Conservation (phyloP, 30 jellyfish, hydroid and myxozoan species). For the Hydractinia echinata region DNA sequence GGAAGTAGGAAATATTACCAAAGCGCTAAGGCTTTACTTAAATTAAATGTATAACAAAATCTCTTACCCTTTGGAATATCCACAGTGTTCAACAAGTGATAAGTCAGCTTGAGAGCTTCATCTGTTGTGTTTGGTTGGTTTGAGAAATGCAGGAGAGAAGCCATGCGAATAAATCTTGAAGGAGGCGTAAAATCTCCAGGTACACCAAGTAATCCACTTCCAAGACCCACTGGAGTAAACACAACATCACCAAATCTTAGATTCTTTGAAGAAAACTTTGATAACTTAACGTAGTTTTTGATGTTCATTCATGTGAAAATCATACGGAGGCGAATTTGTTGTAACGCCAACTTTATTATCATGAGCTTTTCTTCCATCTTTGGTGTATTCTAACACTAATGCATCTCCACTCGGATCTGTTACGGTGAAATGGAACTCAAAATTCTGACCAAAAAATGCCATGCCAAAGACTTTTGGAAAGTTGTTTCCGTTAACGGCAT, state of each 20-base stretch:
- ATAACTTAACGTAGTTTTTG: background rate
- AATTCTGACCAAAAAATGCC: background rate
- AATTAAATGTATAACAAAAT: no score
- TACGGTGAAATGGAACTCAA: background rate
- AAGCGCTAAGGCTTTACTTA: no score
- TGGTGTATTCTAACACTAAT: conserved; percentile 22
- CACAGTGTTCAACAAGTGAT: background rate
- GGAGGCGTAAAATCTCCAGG: conserved; percentile 23
- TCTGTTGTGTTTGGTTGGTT: background rate
- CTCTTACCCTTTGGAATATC: conserved; percentile 7
- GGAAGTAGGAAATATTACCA: no score
- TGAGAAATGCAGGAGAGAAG: background rate
- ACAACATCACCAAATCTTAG: background rate
- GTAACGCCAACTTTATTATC: background rate
- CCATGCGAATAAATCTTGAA: background rate
- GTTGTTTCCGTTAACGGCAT: background rate
- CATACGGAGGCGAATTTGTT: background rate
- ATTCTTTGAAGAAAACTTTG: background rate
- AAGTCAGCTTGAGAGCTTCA: background rate
- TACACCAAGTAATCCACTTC: conserved; percentile 7
- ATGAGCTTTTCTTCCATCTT: conserved; percentile 13
- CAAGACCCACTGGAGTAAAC: background rate
- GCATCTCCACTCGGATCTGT: conserved; percentile 4
- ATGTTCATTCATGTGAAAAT: conserved; percentile 2
- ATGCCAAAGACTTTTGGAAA: conserved; percentile 4